A percentile compares a stretch with the other conserved stretches of the same genome.
Conservation (phyloP, 2,888 invertebrate species). For the Phanerotoma sp. region DNA sequence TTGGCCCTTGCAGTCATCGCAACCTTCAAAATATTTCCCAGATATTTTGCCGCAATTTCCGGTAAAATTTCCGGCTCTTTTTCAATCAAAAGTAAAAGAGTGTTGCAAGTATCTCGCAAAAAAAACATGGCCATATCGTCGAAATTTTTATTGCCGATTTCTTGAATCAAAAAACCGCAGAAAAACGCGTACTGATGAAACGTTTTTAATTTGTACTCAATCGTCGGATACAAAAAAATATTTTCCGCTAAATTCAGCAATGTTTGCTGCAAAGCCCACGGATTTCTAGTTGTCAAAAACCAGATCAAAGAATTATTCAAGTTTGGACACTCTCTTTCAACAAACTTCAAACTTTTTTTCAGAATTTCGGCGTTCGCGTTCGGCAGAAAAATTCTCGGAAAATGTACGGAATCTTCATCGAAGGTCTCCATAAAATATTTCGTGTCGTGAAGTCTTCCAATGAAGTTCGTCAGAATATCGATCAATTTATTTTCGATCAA, state of each 20-base stretch:
- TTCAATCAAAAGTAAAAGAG: slow-evolving; percentile 61
- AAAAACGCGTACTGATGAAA: slow-evolving; percentile 64
- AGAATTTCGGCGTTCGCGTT: slow-evolving; percentile 57
- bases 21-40: slow-evolving; percentile 57
- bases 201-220: slow-evolving; percentile 61
- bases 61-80: slow-evolving; percentile 46
- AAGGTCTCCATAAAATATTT: slow-evolving; percentile 57
- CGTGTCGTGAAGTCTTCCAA: slow-evolving; percentile 52
- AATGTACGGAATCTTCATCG: slow-evolving; percentile 48
- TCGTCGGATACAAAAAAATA: slow-evolving; percentile 57
- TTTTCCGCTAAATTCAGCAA: slow-evolving; percentile 60
- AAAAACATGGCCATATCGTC: slow-evolving; percentile 61
- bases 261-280: slow-evolving; percentile 61
- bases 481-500: slow-evolving; percentile 50
- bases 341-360: slow-evolving; percentile 56
- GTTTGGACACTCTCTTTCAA: slow-evolving; percentile 57
- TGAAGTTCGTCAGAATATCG: slow-evolving; percentile 44
- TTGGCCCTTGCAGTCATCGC: slow-evolving; percentile 57
- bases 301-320: slow-evolving; percentile 52
- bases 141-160: slow-evolving; percentile 48
- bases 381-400: slow-evolving; percentile 54
- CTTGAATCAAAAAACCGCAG: slow-evolving; percentile 56
- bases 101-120: slow-evolving; percentile 62
- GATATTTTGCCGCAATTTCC: slow-evolving; percentile 49
- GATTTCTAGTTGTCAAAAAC: slow-evolving; percentile 50